Conservation (phyloP, 2,113 vertebrate species). For the Donacobius atricapilla region DNA sequence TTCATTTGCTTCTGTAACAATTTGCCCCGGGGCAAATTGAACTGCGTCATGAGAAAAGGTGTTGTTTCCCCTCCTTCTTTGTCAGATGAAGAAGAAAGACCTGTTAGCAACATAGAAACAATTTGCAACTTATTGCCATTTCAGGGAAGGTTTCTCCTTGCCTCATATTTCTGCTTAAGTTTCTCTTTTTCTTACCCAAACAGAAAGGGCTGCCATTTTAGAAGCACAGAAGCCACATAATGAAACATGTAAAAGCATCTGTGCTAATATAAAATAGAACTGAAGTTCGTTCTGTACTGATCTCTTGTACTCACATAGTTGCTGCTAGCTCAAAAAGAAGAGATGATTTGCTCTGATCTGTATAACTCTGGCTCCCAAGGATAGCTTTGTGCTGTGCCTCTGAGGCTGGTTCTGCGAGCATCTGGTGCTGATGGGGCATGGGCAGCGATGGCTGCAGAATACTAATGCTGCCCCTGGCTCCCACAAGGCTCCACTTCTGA, state of each 20-base stretch:
- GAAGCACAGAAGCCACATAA: neutral
- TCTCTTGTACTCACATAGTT: constrained; percentile 10
- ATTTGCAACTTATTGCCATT: neutral
- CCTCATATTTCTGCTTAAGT: neutral
- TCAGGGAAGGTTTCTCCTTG: neutral
- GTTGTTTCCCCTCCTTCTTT: neutral
- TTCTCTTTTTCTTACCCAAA: neutral
- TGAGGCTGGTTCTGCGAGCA: neutral
- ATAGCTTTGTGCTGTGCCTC: constrained; percentile 8
- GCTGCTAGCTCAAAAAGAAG: neutral
- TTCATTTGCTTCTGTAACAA: constrained; percentile 33
- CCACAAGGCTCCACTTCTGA: neutral
- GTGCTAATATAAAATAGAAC: neutral
- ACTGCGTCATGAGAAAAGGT: neutral
- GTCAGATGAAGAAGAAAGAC: neutral
- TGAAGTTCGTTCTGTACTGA: neutral
- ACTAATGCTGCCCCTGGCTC: constrained; percentile 1
- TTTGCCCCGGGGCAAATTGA: neutral
- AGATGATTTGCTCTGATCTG: neutral
- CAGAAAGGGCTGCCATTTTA: neutral
- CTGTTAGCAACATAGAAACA: neutral
- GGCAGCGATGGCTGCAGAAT: neutral
- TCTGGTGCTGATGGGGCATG: neutral
- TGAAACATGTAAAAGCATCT: neutral
- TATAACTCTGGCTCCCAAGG: neutral